Evolutionary conservation across 2,797 vertebrate species (phyloP), one percentile per base, ranked within the genome.

Genomic region (Silurus aristotelis): DNA sequence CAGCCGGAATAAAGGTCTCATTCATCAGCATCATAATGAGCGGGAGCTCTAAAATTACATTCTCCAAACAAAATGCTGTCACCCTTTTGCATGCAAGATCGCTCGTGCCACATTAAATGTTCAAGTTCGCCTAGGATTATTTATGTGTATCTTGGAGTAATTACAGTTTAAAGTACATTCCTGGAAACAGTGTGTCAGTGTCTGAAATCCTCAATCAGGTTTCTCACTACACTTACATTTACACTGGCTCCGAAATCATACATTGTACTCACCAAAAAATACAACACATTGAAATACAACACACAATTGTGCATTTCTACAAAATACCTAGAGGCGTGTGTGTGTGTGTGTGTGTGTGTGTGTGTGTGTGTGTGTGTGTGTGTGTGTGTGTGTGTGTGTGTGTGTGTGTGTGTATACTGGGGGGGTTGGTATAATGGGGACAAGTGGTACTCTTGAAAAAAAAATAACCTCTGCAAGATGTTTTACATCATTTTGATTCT

Each of bases 1-100:
- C 68, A 64, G 46, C 9, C 56, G 60, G 66, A 81, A 81, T 85
- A 85, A 81, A 66, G 70, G 46, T 48, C 78, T 55, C 68, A 85
- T 81, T 85, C 70, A 85, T 81, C 72, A 75, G 46, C 60, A 20
- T 43, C 27, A 15, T 75, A 81, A 81, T 80, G 84, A 80, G 61
- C 66, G 2, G 14, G 46, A 38, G 20, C 25, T 85, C 79, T 85
- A 63, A 27, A 80, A 48, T 66, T 55, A 67, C 63, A 80, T 80
- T 80, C 61, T 55, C 77, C 58, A 85, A 73, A 85, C 68, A 72
- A 73, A 80, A 80, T 71, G 43, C 83, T 84, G 77, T 72, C 77
- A 73, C 78, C 68, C 48, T 52, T 78, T 84, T 19, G 22, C 31
- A 60, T 80, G 83, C 83, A 71, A 22, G 55, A 71, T 60, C 25